Percentiles rank a stretch among this genome's conserved stretches.
Evolutionary conservation across 1,140 invertebrate species (phyloP).

Genomic region (Ridgeia piscesae): DNA sequence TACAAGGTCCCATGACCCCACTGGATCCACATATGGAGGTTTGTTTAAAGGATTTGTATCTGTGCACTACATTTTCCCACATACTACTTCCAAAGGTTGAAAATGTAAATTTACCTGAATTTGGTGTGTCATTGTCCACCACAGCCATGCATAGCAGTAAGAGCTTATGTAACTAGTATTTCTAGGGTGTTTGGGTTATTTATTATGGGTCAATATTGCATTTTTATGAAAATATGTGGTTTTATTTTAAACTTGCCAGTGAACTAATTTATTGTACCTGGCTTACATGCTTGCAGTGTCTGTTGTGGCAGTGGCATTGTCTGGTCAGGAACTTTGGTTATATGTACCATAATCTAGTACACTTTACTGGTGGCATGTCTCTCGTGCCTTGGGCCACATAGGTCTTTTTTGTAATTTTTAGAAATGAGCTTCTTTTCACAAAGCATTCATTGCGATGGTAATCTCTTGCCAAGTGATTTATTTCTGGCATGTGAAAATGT

Average conservation of each 20-base stretch:
- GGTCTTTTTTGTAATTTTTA: neutral
- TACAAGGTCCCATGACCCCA: too few species aligned
- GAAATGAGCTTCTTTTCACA: neutral
- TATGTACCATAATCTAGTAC: neutral
- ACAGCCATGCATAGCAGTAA: neutral
- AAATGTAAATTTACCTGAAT: neutral
- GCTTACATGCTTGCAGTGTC: neutral
- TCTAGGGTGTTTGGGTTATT: neutral
- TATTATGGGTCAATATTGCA: neutral
- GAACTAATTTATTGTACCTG: neutral
- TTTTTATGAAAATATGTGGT: neutral
- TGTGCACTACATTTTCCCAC: neutral
- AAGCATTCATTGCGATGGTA: neutral
- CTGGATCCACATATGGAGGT: too few species aligned
- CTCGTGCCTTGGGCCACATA: neutral
- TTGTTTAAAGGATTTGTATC: neutral
- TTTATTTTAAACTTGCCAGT: neutral
- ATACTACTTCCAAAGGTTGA: neutral
- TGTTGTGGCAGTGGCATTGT: neutral
- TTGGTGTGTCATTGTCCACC: neutral
- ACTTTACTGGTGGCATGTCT: neutral
- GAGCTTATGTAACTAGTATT: neutral
- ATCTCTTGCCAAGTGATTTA: neutral
- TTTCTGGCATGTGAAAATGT: neutral
- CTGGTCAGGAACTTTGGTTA: neutral